Base-by-base conservation (phyloP, 2,797 vertebrate species). In the Garrulus glandarius region DNA sequence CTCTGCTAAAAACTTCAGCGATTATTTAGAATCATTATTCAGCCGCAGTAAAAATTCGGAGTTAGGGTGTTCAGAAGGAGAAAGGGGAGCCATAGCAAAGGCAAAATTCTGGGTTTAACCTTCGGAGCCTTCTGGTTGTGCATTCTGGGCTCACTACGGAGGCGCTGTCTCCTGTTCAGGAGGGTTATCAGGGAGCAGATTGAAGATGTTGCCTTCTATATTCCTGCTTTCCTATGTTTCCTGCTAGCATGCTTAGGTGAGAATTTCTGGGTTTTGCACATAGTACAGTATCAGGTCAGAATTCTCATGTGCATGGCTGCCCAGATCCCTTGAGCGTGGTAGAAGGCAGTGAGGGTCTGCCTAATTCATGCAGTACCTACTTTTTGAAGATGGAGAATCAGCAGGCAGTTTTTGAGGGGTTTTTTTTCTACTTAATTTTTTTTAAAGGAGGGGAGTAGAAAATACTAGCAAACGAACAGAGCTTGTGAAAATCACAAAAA, bases 31-130 rank as follows among this genome's bases (percentile, higher is more conserved):
- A 49, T 39, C 9, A 0, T 4, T 43, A 6, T 32, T 65, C 13
- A 43, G 3, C 37, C 5, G 1, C 24, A 3, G 43, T 7, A 24
- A 30, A 21, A 46, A 46, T 23, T 39, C 21, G 21, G 29, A 10
- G 9, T 53, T 60, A 5, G 0, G 1, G 8, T 11, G 27, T 53
- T 70, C 0, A 0, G 43, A 59, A 72, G 74, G 46, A 43, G 32
- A 53, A 56, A 83, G 12, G 6, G 6, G 10, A 15, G 2, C 56
- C 14, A 1, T 5, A n/a, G 27, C 15, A 21, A 70, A 55, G 61
- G 5, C 67, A 44, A 13, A 91, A 84, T 44, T 10, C 10, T 34
- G 22, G 2, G 4, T 60, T 61, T 76, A 79, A 57, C 14, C n/a
- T 72, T 69, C 9, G 9, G 39, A 87, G 41, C 52, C 34, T 50